Evolutionary conservation across 2,797 vertebrate genomes (phyloP).

Genomic region (Picus viridis): DNA sequence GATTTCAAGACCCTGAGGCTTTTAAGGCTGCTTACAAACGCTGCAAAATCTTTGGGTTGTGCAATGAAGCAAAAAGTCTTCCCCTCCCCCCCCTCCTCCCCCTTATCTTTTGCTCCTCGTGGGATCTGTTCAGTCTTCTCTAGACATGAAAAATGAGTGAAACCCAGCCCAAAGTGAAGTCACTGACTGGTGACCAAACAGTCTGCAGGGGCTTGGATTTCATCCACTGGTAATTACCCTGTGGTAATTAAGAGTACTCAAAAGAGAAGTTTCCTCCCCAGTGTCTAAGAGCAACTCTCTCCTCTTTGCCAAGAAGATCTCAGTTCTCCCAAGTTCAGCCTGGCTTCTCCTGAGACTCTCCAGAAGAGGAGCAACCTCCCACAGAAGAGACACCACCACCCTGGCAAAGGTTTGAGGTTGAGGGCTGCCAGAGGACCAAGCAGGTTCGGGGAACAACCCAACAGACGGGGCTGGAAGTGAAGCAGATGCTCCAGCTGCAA

Average conservation of each 20-base stretch:
- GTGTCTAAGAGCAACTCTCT: not conserved
- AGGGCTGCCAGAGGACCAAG: not conserved
- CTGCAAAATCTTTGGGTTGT: not conserved
- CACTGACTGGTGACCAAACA: conserved; percentile 15
- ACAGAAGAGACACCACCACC: not conserved
- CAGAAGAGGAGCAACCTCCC: not conserved
- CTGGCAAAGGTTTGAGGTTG: not conserved
- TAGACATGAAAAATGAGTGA: not conserved
- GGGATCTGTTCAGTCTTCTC: not conserved
- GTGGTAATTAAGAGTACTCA: not conserved
- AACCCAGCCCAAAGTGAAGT: conserved; percentile 36
- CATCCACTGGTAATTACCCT: conserved; percentile 34
- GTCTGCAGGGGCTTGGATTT: conserved; percentile 1
- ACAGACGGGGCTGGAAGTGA: not conserved
- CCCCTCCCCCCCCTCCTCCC: not conserved
- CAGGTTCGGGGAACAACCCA: not conserved
- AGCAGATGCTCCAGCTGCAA: not conserved
- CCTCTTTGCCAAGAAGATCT: not conserved
- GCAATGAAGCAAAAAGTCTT: not conserved
- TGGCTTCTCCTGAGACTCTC: not conserved
- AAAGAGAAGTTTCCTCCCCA: not conserved
- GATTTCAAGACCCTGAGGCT: not conserved
- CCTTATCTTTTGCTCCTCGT: not conserved
- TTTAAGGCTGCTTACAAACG: not conserved
- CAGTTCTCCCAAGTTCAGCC: not conserved